Percentiles rank a stretch among this genome's conserved stretches.
These are phyloP conservation scores for Malaclemys terrapin DNA, from an alignment of 2,113 vertebrate genomes.

Conservation along the genomic window DNA sequence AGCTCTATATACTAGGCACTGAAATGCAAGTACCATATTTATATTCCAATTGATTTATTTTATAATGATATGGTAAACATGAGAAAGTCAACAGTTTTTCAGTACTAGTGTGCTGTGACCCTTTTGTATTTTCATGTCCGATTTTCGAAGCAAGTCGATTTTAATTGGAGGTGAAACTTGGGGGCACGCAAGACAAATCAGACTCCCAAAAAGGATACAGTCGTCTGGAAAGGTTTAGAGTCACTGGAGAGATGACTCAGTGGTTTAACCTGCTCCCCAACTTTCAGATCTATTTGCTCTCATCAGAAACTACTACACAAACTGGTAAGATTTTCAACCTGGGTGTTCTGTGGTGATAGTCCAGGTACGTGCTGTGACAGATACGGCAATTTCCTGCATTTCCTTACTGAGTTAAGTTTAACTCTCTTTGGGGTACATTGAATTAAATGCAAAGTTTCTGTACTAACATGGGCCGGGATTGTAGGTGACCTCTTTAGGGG, in stretches of 20 bases:
- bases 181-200: no score
- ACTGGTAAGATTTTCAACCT: not conserved
- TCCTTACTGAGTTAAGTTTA: not conserved
- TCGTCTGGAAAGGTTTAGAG: no score
- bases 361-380: not conserved
- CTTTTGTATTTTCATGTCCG: no score
- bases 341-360: not conserved
- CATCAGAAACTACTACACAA: not conserved
- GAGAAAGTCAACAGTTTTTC: no score
- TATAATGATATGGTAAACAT: no score
- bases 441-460: not conserved
- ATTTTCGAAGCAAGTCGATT: no score
- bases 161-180: no score
- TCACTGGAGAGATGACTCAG: not conserved
- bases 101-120: no score
- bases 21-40: no score
- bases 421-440: not conserved
- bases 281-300: not conserved
- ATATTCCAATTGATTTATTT: no score
- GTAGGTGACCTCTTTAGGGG: not conserved
- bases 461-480: not conserved
- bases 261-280: slow-evolving; percentile 7
- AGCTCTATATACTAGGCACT: no score
- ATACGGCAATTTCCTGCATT: not conserved
- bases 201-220: no score